Percentiles rank a stretch among this genome's conserved stretches.
Conservation (phyloP, 2,888 invertebrate species). For the Syrista parreyssii region DNA sequence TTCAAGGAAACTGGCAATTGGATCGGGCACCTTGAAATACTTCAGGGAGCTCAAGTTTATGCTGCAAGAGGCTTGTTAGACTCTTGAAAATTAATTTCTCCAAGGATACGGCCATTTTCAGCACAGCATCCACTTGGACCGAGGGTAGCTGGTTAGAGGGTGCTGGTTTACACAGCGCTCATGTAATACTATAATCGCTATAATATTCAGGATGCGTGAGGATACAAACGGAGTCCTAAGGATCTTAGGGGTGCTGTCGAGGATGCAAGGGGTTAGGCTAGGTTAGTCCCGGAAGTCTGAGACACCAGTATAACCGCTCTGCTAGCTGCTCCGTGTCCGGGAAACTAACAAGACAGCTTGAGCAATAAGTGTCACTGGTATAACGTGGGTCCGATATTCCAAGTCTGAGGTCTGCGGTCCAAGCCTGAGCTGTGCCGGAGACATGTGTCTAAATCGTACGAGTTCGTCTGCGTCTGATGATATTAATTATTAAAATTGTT, state of each 20-base stretch:
- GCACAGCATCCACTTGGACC: background rate
- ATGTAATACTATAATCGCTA: background rate
- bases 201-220: background rate
- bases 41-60: background rate
- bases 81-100: background rate
- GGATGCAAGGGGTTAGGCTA: background rate
- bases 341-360: slow-evolving; percentile 20
- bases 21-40: background rate
- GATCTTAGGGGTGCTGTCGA: background rate
- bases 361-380: slow-evolving; percentile 55
- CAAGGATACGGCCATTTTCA: background rate
- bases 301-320: background rate
- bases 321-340: background rate
- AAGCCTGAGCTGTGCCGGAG: background rate
- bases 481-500: background rate
- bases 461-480: background rate
- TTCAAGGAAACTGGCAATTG: background rate
- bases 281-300: background rate
- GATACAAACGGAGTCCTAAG: background rate
- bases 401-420: background rate
- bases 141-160: background rate
- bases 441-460: background rate
- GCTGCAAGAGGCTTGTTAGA: background rate
- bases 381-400: slow-evolving; percentile 35
- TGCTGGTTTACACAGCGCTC: background rate